Conservation (phyloP, 2,888 invertebrate species). For the Lamellibrachia columna region DNA sequence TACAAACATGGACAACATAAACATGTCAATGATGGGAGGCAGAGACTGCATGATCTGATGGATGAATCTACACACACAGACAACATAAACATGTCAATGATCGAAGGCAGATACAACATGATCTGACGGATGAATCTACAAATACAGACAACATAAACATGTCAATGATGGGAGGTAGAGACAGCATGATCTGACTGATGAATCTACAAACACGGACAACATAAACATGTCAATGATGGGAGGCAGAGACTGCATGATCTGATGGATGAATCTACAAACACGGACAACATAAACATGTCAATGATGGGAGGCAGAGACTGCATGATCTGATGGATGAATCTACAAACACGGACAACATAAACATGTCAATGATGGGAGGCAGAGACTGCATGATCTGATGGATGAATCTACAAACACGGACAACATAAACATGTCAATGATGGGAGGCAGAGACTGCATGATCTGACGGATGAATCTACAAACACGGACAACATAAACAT, state of each 20-base stretch:
- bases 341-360: constrained; percentile 39
- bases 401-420: no score
- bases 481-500: constrained; percentile 71
- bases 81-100: constrained; percentile 30
- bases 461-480: no score
- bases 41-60: constrained; percentile 83
- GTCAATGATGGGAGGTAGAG: no score
- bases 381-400: neutral
- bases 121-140: neutral
- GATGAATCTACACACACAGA: constrained; percentile 54
- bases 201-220: no score
- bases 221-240: constrained; percentile 86
- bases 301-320: constrained; percentile 87
- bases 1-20: constrained; percentile 60
- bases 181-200: no score
- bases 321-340: constrained; percentile 75
- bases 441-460: no score
- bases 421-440: no score
- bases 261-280: constrained; percentile 66
- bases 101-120: no score
- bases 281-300: constrained; percentile 76
- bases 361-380: neutral
- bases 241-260: constrained; percentile 85
- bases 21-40: constrained; percentile 88
- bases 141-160: no score